Conservation (phyloP, 2,797 vertebrate species). For the Eulemur albifrons region DNA sequence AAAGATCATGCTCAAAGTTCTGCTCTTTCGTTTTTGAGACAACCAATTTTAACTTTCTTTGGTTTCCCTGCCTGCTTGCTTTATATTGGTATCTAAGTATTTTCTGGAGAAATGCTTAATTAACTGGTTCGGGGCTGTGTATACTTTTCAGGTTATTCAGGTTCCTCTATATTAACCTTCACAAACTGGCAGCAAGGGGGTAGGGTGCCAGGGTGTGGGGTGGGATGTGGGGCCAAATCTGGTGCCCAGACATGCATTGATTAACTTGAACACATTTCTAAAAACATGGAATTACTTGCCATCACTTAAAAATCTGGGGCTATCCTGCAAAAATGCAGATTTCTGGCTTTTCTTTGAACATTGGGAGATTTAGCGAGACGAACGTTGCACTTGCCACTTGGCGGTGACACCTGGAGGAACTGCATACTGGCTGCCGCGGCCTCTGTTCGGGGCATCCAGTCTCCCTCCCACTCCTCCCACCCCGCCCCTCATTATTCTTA, state of each 20-base stretch:
- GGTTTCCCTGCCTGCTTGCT: background rate
- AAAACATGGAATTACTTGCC: background rate
- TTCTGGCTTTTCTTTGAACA: background rate
- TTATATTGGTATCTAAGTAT: background rate
- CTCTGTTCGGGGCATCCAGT: accelerated
- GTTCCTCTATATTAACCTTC: background rate
- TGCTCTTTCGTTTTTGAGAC: background rate
- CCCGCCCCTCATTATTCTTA: background rate
- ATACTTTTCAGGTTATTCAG: background rate
- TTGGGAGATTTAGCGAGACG: background rate
- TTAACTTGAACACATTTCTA: background rate
- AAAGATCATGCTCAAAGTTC: background rate
- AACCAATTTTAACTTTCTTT: background rate
- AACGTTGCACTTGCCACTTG: background rate
- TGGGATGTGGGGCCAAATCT: background rate
- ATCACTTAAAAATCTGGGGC: background rate
- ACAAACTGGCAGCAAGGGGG: background rate
- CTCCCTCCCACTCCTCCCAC: background rate
- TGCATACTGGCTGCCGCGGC: accelerated
- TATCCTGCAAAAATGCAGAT: background rate
- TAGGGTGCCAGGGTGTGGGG: background rate
- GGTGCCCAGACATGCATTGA: background rate
- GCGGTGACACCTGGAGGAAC: accelerated
- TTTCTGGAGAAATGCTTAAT: background rate
- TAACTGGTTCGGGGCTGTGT: background rate